phyloP scores from a whole-genome alignment of 2,888 invertebrate species.

The Blera fallax region DNA sequence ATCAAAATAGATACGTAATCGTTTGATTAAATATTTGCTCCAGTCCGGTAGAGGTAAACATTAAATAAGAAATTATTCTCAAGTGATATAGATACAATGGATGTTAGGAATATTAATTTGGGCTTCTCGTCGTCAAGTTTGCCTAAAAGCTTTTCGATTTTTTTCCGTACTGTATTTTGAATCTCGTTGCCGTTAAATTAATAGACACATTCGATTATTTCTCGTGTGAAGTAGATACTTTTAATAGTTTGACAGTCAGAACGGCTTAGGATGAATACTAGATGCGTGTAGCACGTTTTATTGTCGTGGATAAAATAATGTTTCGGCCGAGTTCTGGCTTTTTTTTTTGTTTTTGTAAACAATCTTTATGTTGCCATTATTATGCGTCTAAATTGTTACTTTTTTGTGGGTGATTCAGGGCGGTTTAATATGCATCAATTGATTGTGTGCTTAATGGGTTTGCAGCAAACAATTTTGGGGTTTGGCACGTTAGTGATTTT shows the following conservation, averaged over 20 bases:
- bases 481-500: not conserved
- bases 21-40: slow-evolving; percentile 32
- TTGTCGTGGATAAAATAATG: not conserved
- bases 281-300: slow-evolving; percentile 11
- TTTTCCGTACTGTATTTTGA: not conserved
- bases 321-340: not conserved
- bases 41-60: not conserved
- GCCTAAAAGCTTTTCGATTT: not conserved
- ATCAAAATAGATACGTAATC: slow-evolving; percentile 8
- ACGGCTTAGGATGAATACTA: not conserved
- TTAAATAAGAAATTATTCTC: slow-evolving; percentile 26
- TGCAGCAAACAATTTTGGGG: not conserved
- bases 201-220: not conserved
- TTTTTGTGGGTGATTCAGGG: not conserved
- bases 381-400: not conserved
- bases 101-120: slow-evolving; percentile 15
- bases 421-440: not conserved
- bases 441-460: not conserved
- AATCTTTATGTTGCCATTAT: not conserved
- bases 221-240: slow-evolving; percentile 9
- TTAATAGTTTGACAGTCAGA: slow-evolving; percentile 20
- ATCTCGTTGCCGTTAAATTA: not conserved
- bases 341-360: no score
- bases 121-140: not conserved
- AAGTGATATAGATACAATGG: slow-evolving; percentile 14